These are phyloP conservation scores for Parnassius orleans DNA, from an alignment of 2,888 invertebrate genomes.

Conservation along the genomic window DNA sequence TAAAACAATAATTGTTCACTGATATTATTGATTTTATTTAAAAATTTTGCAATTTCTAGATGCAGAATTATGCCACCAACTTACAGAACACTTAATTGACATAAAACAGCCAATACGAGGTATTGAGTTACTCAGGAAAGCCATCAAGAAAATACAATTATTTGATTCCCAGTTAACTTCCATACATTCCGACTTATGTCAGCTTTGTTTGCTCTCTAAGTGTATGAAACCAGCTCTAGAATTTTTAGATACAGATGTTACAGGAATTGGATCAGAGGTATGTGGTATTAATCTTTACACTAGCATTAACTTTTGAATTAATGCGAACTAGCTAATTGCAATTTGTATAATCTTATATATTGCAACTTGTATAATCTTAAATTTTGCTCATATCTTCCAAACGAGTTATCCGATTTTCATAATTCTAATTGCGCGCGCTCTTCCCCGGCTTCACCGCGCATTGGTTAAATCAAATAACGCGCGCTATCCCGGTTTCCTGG, in stretches of 20 bases:
- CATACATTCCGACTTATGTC: constrained; percentile 96
- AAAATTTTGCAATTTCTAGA: constrained; percentile 75
- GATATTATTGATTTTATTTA: neutral
- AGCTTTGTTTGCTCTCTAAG: constrained; percentile 93
- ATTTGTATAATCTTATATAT: too few species aligned
- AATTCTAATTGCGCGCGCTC: too few species aligned
- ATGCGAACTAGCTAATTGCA: too few species aligned
- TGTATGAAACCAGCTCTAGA: constrained; percentile 95
- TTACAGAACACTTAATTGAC: constrained; percentile 89
- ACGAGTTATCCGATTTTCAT: too few species aligned
- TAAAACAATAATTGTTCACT: neutral
- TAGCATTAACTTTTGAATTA: too few species aligned
- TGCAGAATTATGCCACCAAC: constrained; percentile 93
- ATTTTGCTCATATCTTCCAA: too few species aligned
- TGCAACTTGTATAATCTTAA: too few species aligned
- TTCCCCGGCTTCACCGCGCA: too few species aligned
- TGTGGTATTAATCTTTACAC: constrained; percentile 22
- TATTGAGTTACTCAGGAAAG: constrained; percentile 89
- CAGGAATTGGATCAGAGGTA: constrained; percentile 94
- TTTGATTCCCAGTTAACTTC: constrained; percentile 95
- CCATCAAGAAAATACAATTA: constrained; percentile 93
- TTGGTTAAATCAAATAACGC: too few species aligned
- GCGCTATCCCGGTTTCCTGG: too few species aligned
- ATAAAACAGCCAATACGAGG: constrained; percentile 90
- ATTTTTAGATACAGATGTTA: constrained; percentile 94